Evolutionary conservation across 2,113 vertebrate species (phyloP).

Genomic region (Vireo altiloquus): DNA sequence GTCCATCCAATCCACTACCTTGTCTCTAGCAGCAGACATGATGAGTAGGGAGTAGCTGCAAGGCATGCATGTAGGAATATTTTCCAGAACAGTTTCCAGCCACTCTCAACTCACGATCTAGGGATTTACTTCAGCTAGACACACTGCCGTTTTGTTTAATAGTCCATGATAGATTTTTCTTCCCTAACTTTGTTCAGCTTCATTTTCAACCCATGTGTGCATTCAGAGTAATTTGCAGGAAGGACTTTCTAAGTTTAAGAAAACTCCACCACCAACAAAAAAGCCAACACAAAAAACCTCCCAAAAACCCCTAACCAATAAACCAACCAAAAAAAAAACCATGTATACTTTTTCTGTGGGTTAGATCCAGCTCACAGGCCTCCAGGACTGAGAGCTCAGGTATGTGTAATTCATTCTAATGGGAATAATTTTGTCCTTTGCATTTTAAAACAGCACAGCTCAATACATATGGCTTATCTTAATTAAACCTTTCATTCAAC

Average conservation of each 20-base stretch:
- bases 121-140: background rate
- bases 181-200: background rate
- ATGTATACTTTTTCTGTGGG: background rate
- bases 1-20: background rate
- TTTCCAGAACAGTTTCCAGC: background rate
- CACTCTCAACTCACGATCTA: background rate
- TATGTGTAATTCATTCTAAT: background rate
- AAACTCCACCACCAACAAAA: background rate
- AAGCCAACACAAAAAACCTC: background rate
- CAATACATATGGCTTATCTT: background rate
- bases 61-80: background rate
- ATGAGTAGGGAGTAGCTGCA: background rate
- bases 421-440: background rate
- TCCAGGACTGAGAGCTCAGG: background rate
- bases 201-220: background rate
- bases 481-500: background rate
- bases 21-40: background rate
- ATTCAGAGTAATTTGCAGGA: background rate
- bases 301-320: background rate
- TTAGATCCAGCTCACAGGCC: background rate
- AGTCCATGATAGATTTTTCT: background rate
- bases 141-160: background rate
- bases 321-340: background rate
- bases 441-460: background rate
- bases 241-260: background rate